Conservation (phyloP, 2,888 invertebrate species). For the Palloptera scutellata region DNA sequence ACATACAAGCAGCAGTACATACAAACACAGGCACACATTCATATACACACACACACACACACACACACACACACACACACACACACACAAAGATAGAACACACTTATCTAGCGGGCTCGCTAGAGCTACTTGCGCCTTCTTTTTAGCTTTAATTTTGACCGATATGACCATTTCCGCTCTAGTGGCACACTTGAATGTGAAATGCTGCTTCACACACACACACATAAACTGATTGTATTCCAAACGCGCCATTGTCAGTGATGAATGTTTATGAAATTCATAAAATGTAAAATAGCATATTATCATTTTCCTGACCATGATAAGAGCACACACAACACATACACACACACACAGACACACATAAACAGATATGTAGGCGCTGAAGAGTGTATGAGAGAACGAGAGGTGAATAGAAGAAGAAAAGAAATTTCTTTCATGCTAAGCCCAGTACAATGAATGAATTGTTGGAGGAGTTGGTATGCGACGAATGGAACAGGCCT, state of each 20-base stretch:
- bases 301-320: slow-evolving; percentile 35
- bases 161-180: slow-evolving; percentile 20
- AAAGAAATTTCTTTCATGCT: too few species aligned
- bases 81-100: neutral
- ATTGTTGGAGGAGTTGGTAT: too few species aligned
- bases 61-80: neutral
- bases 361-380: neutral
- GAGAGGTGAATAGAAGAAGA: neutral
- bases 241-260: slow-evolving; percentile 25
- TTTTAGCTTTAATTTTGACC: slow-evolving; percentile 1
- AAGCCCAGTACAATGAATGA: too few species aligned
- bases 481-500: too few species aligned
- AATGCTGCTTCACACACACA: neutral
- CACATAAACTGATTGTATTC: neutral
- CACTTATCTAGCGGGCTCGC: neutral
- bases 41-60: too few species aligned
- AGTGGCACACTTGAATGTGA: slow-evolving; percentile 17
- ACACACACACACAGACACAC: neutral
- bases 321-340: slow-evolving; percentile 18
- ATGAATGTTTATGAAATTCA: slow-evolving; percentile 41
- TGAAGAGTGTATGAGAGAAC: neutral
- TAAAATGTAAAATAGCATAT: slow-evolving; percentile 42
- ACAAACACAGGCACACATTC: too few species aligned
- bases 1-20: too few species aligned
- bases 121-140: neutral